phyloP scores from a whole-genome alignment of 2,888 invertebrate genomes.

The Epirrhoe tristata region DNA sequence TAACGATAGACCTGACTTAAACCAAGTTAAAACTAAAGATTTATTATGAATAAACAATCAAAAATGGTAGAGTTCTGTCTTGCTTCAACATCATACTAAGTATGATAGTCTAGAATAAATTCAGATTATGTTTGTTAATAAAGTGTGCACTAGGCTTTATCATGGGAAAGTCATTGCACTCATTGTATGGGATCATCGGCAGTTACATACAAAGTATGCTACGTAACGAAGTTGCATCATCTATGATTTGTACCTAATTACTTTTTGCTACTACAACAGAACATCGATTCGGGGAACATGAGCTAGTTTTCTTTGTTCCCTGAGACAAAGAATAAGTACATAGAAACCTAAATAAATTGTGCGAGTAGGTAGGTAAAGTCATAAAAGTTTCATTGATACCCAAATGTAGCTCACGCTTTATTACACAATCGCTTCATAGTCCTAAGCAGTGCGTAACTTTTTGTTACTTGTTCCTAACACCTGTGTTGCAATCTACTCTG shows the following conservation, averaged over 20 bases:
- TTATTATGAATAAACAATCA: too few species aligned
- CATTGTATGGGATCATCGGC: slow-evolving; percentile 18
- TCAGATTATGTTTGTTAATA: too few species aligned
- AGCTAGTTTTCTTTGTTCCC: neutral
- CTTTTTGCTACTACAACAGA: slow-evolving; percentile 9
- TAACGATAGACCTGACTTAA: too few species aligned
- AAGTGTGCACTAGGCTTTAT: slow-evolving; percentile 4
- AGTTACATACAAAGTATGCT: slow-evolving; percentile 21
- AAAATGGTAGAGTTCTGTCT: too few species aligned
- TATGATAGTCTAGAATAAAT: neutral
- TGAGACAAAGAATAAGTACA: neutral
- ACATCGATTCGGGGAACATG: slow-evolving; percentile 7
- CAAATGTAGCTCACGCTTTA: slow-evolving; percentile 1
- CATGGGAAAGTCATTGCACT: slow-evolving; percentile 23
- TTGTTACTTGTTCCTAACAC: slow-evolving; percentile 13
- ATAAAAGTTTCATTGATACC: neutral
- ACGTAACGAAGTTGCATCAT: slow-evolving; percentile 23
- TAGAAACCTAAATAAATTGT: neutral
- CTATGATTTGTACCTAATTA: neutral
- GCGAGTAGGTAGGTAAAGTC: too few species aligned
- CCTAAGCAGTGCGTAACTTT: neutral
- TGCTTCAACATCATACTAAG: too few species aligned
- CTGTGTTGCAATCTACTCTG: slow-evolving; percentile 48
- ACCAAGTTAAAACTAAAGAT: too few species aligned
- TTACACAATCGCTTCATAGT: slow-evolving; percentile 17